A percentile compares a stretch with the other conserved stretches of the same genome.
Conservation (phyloP, 2,113 vertebrate genomes). For the Oryctolagus cuniculus region mOryCun1.1 NC_091440.1:127641501-127642000, state of each 20-base stretch:
- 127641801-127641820: constrained; percentile 48
- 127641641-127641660: background rate
- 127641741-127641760: background rate
- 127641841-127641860: background rate
- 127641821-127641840: constrained; percentile 1
- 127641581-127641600: background rate
- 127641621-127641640: background rate
- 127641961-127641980: too few species aligned
- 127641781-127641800: constrained; percentile 50
- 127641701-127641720: background rate
- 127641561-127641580: constrained; percentile 14
- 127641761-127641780: background rate
- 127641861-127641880: constrained; percentile 5
- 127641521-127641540: background rate
- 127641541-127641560: background rate
- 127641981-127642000: too few species aligned
- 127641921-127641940: too few species aligned
- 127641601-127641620: constrained; percentile 32
- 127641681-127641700: background rate
- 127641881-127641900: background rate
- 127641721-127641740: background rate
- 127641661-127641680: background rate
- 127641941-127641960: too few species aligned
- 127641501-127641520: background rate
- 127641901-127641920: background rate